These are phyloP conservation scores for Trialeurodes vaporariorum DNA, from an alignment of 1,140 invertebrate species.

Conservation along the genomic window DNA sequence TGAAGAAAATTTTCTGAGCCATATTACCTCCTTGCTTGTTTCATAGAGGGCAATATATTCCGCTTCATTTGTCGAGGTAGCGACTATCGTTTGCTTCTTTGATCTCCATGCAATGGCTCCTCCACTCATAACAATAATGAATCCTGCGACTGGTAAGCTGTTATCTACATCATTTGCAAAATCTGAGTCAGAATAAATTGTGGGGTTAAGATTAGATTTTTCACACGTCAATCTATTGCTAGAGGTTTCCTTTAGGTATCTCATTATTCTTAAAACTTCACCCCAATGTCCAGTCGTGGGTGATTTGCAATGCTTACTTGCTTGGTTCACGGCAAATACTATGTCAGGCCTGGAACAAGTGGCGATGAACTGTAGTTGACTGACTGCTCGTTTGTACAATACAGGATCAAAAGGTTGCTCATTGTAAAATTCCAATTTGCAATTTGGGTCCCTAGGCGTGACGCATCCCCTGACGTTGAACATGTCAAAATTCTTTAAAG, in stretches of 20 bases:
- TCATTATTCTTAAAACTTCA: background rate
- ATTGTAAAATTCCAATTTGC: background rate
- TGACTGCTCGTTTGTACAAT: background rate
- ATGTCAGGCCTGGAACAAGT: background rate
- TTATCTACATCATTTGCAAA: background rate
- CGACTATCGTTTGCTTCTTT: background rate
- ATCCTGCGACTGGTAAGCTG: background rate
- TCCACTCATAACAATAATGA: background rate
- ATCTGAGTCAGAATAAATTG: background rate
- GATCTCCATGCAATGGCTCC: background rate
- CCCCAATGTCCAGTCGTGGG: background rate
- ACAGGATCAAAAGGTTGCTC: background rate
- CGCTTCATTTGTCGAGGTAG: background rate
- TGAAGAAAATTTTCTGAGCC: background rate
- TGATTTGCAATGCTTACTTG: background rate
- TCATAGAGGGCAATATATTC: background rate
- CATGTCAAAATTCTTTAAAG: background rate
- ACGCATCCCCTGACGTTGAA: background rate
- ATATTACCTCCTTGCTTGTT: background rate
- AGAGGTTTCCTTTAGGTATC: background rate
- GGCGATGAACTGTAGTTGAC: background rate
- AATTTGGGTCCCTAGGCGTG: background rate
- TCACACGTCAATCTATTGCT: background rate
- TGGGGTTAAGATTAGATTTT: background rate
- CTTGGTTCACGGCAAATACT: background rate